Conservation (phyloP, 2,797 vertebrate genomes). For the Dendrocincla fuliginosa region DNA sequence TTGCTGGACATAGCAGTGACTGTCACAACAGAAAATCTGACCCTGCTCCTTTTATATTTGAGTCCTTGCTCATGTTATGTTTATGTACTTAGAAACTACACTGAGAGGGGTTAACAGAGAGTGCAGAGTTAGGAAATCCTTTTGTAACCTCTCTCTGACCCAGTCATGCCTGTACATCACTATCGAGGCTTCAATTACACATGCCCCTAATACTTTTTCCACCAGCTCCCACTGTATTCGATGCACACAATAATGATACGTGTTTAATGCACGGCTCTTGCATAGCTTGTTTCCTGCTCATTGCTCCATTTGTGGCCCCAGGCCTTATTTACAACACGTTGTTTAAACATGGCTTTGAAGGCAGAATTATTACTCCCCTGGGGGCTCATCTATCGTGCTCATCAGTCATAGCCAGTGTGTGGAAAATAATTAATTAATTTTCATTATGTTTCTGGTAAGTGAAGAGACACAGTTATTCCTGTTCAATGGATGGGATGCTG, state of each 20-base stretch:
- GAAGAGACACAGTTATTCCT: not conserved
- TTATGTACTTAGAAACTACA: rapidly evolving
- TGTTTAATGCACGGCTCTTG: not conserved
- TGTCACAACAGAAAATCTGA: not conserved
- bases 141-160: not conserved
- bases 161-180: not conserved
- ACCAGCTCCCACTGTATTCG: not conserved
- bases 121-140: not conserved
- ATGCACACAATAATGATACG: not conserved
- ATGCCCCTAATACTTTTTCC: not conserved
- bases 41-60: not conserved
- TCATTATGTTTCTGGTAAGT: not conserved
- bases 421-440: not conserved
- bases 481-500: not conserved
- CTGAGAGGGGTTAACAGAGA: not conserved
- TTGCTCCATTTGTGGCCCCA: not conserved
- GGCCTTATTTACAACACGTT: constrained; percentile 19
- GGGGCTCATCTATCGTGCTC: not conserved
- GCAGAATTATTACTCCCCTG: not conserved
- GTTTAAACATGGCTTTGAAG: not conserved
- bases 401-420: not conserved
- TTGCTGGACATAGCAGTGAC: not conserved
- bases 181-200: not conserved
- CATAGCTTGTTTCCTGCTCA: not conserved
- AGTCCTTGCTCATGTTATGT: not conserved